Conservation (phyloP, 2,888 invertebrate species). For the Eristalinus sepulchralis region DNA sequence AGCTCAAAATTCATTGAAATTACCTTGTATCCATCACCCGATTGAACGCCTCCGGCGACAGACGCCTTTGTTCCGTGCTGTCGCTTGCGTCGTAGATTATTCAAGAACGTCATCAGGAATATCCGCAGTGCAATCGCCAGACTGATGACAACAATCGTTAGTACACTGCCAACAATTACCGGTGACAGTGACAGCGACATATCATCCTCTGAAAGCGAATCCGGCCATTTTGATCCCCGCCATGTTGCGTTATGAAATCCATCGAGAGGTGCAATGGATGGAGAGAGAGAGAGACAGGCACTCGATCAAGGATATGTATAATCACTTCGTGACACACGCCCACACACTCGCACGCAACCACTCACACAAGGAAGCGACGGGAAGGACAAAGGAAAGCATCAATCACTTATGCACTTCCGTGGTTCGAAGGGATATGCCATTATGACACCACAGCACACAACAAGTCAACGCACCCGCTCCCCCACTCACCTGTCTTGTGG, state of each 20-base stretch:
- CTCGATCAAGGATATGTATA: slow-evolving; percentile 12
- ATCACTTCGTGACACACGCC: slow-evolving; percentile 3
- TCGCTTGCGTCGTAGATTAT: slow-evolving; percentile 80
- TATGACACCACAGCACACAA: slow-evolving; percentile 11
- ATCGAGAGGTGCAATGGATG: slow-evolving; percentile 20
- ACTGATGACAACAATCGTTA: slow-evolving; percentile 81
- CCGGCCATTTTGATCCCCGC: slow-evolving; percentile 25
- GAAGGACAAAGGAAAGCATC: slow-evolving; percentile 42
- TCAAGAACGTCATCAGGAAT: slow-evolving; percentile 80
- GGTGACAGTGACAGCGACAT: slow-evolving; percentile 79
- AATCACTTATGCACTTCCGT: slow-evolving; percentile 50
- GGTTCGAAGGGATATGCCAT: slow-evolving; percentile 41
- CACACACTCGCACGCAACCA: not conserved
- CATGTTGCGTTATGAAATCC: slow-evolving; percentile 10
- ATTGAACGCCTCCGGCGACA: slow-evolving; percentile 77
- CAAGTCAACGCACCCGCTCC: not conserved
- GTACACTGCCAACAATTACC: slow-evolving; percentile 80
- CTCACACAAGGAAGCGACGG: not conserved
- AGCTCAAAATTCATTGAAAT: slow-evolving; percentile 52
- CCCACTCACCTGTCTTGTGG: slow-evolving; percentile 84
- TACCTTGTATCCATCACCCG: slow-evolving; percentile 80
- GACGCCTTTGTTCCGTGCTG: slow-evolving; percentile 79
- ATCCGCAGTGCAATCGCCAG: slow-evolving; percentile 80
- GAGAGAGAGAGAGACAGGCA: slow-evolving; percentile 12
- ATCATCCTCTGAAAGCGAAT: slow-evolving; percentile 76